Conservation (phyloP, 2,797 vertebrate species). For the Anomalospiza imberbis region DNA sequence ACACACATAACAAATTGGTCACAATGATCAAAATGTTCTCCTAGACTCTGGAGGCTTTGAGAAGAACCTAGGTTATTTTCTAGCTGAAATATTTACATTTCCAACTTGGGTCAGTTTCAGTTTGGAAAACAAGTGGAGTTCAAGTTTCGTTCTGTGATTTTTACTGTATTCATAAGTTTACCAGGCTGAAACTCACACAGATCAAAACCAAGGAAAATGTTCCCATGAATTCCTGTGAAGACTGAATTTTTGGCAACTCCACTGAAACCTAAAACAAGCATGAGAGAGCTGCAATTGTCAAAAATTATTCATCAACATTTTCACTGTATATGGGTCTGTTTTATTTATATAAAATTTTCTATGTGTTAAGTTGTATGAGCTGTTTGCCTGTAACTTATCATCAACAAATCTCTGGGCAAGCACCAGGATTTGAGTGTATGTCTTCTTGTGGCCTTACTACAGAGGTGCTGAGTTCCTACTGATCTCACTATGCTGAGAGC, state of each 20-base stretch:
- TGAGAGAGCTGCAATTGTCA: neutral
- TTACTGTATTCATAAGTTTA: neutral
- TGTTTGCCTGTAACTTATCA: slow-evolving; percentile 14
- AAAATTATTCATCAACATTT: slow-evolving; percentile 14
- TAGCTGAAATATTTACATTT: neutral
- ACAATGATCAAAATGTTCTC: neutral
- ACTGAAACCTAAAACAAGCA: slow-evolving; percentile 13
- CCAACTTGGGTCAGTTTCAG: neutral
- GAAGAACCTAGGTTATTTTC: neutral
- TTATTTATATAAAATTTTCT: neutral
- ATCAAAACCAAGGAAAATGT: slow-evolving; percentile 19
- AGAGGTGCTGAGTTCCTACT: slow-evolving; percentile 7
- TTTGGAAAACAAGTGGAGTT: neutral
- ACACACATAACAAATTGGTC: neutral
- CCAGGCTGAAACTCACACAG: neutral
- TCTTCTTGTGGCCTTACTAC: neutral
- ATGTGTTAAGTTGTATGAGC: neutral
- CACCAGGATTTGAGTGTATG: neutral
- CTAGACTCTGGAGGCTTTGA: neutral
- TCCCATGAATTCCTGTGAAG: slow-evolving; percentile 27
- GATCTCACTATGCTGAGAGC: neutral
- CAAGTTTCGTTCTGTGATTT: neutral
- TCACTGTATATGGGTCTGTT: neutral
- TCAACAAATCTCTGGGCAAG: slow-evolving; percentile 6
- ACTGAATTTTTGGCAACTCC: slow-evolving; percentile 18